Evolutionary conservation across 2,797 vertebrate species (phyloP), one percentile per base, ranked within the genome.

Genomic region (Micromesistius poutassou): DNA sequence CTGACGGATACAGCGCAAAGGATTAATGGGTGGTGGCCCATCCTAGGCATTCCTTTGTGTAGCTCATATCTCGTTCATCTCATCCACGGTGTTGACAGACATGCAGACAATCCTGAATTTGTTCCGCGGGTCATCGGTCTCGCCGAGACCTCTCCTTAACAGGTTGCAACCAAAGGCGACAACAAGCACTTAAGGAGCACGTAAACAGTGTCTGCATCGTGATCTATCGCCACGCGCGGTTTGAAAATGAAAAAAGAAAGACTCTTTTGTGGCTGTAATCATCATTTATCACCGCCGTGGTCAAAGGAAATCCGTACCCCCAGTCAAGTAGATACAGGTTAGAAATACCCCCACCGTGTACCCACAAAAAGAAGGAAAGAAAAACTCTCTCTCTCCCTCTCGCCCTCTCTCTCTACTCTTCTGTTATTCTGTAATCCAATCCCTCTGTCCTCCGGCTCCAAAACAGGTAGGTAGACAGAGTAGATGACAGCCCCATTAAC

Each of bases 401-500:
- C n/a, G n/a, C n/a, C n/a, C n/a, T n/a, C n/a, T n/a, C n/a, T n/a
- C n/a, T n/a, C n/a, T n/a, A 0, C 66, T 25, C 22, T 72, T 55
- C 50, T 88, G 78, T 90, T 91, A 79, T 89, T 81, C 87, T 84
- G 93, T 89, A 93, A 94, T 88, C 89, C 80, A 89, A 94, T 93
- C 91, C 83, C 84, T 78, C 78, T 91, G 38, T 85, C 92, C 91
- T 87, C 80, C 0, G 91, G 93, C 91, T 86, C 84, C 81, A 89
- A 90, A 90, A 88, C 87, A 91, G 86, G 80, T 87, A 86, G 75
- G 77, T 84, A 89, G 85, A 85, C 66, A 50, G 82, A 86, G 87
- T 86, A 90, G 86, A 88, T 89, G 91, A 93, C 88, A 87, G 85
- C 78, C 76, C 89, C 87, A 89, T 91, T 90, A 93, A 73, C 72